Evolutionary conservation across 2,888 invertebrate species (phyloP).

Genomic region (Alviniconcha strummeri): DNA sequence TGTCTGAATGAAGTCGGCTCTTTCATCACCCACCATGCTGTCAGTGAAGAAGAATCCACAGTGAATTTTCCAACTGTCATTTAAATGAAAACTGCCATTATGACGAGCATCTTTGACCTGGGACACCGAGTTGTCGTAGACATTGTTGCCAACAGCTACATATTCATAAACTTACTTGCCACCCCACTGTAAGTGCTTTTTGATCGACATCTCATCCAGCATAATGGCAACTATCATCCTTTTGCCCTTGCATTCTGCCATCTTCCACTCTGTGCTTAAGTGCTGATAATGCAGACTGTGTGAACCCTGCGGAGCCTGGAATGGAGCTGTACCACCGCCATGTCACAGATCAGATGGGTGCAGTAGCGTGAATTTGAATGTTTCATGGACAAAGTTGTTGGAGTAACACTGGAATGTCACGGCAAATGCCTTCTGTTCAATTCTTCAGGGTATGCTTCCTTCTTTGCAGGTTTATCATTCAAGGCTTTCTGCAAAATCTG

Average conservation of each 20-base stretch:
- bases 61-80: slow-evolving; percentile 8
- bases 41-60: not conserved
- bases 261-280: slow-evolving; percentile 7
- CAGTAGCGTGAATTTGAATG: slow-evolving; percentile 9
- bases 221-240: slow-evolving; percentile 14
- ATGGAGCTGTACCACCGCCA: slow-evolving; percentile 9
- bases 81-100: slow-evolving; percentile 2
- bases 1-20: not conserved
- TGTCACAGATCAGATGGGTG: slow-evolving; percentile 7
- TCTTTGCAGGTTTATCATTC: slow-evolving; percentile 5
- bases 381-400: slow-evolving; percentile 5
- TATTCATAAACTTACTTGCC: slow-evolving; percentile 7
- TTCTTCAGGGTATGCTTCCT: not conserved
- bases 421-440: slow-evolving; percentile 8
- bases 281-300: not conserved
- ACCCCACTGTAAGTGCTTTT: slow-evolving; percentile 27
- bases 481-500: slow-evolving; percentile 3
- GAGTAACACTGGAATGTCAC: slow-evolving; percentile 26
- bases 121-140: slow-evolving; percentile 13
- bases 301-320: not conserved
- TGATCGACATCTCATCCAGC: slow-evolving; percentile 26
- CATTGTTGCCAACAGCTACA: slow-evolving; percentile 20
- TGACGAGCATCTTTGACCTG: slow-evolving; percentile 12
- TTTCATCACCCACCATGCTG: slow-evolving; percentile 15
- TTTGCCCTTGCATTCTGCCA: not conserved